These are phyloP conservation scores for Mormoops blainvillei DNA, from an alignment of 2,113 vertebrate genomes.

Conservation along the genomic window DNA sequence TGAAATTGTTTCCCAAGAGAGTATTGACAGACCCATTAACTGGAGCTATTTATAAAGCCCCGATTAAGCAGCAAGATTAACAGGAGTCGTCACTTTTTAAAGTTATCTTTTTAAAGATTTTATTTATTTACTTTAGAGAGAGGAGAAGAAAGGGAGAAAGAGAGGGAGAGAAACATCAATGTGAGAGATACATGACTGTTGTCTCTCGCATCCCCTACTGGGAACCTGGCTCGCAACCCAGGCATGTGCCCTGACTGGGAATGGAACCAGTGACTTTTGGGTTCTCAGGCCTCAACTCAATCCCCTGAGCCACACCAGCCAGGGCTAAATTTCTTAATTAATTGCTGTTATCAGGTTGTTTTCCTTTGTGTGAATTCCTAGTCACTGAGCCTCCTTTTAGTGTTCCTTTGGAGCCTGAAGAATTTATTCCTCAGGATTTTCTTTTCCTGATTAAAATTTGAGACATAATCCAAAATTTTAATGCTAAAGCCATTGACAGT, in stretches of 20 bases:
- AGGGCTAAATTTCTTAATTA: too few relatives aligned
- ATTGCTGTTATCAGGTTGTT: background rate
- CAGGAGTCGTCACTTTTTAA: slow-evolving; percentile 36
- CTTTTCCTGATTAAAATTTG: slow-evolving; percentile 18
- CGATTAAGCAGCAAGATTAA: slow-evolving; percentile 57
- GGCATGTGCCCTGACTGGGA: too few relatives aligned
- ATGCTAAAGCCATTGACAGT: background rate
- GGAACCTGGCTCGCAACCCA: too few relatives aligned
- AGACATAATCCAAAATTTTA: background rate
- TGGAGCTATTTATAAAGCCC: slow-evolving; percentile 36
- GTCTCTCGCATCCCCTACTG: too few relatives aligned
- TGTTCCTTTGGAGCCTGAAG: background rate
- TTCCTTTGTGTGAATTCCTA: background rate
- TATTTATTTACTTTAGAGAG: too few relatives aligned
- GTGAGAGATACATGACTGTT: too few relatives aligned
- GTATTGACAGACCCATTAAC: slow-evolving; percentile 39
- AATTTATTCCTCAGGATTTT: slow-evolving; percentile 41
- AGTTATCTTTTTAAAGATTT: background rate
- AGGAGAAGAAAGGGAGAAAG: too few relatives aligned
- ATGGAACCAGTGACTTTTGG: too few relatives aligned
- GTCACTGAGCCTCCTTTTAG: background rate
- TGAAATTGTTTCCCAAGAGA: slow-evolving; percentile 33
- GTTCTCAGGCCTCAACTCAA: too few relatives aligned
- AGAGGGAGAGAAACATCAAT: too few relatives aligned
- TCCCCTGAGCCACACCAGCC: too few relatives aligned